Evolutionary conservation across 64 coral and sea anemone species (phyloP), one percentile per base, ranked within the genome.

Genomic region (Pocillopora damicornis): DNA sequence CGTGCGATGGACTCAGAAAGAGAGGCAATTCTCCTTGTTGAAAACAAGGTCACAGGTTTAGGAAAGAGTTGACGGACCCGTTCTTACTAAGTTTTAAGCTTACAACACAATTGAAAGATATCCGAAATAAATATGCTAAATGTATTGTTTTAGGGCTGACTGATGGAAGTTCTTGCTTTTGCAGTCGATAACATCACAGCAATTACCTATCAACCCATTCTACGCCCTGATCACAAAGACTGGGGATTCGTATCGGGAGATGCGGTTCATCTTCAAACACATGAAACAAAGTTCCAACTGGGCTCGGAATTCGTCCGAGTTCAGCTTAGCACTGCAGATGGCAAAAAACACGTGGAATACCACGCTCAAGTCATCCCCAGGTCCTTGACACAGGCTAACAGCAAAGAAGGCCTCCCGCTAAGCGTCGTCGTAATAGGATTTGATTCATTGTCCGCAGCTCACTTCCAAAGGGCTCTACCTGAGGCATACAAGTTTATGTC

Each of bases 361-460:
- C 83, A 91, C 51, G 90, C 82, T 6, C 71, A 84, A 37, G 75
- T 87, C 26, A 37, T 87, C 6, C 75, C 90, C 56, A 91, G 67
- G 51, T 63, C 83, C 37, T 38, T 13, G 10, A 15, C 9, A 13
- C 37, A 16, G 0, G 65, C n/a, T 6, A 13, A 76, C 36, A 76
- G 3, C 36, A 75, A 74, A 74, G 34, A 15, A 58, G 91, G 94
- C 2, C 81, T 96, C 20, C 94, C 94, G 35, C 30, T 96, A 11
- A 96, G 89, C 38, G 89, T 96, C 14, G 81, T 96, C 30, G 88
- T 93, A 13, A 76, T 96, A 75, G 94, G 94, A 17, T 88, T 96
- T 63, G 94, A 96, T 60, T 96, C 94, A 2, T 61, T 93, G 22
- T 96, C 94, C 17, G 87, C 87, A 18, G 91, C 91, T 9, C 91